These are phyloP conservation scores for Amazona guildingii DNA, from an alignment of 2,113 vertebrate species.

Conservation along the genomic window DNA sequence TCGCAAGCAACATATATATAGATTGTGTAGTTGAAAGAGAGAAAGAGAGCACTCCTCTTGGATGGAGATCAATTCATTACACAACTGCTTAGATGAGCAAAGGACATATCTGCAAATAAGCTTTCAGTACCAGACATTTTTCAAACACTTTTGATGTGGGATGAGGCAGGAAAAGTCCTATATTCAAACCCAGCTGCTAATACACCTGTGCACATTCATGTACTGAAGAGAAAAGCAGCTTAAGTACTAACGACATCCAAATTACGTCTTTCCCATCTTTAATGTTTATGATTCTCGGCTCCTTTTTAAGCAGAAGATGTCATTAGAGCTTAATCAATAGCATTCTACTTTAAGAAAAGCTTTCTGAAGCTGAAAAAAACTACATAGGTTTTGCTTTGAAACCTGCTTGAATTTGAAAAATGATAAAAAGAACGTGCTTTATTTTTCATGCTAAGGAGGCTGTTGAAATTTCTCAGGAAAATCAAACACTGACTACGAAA, in stretches of 20 bases:
- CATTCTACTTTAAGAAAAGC: conserved; percentile 24
- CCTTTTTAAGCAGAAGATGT: neutral
- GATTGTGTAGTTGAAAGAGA: neutral
- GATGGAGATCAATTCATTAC: neutral
- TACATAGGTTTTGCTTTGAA: neutral
- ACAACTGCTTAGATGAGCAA: neutral
- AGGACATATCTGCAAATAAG: neutral
- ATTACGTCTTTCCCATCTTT: conserved; percentile 1
- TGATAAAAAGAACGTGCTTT: neutral
- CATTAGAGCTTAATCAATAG: conserved; percentile 41
- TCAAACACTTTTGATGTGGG: neutral
- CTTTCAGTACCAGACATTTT: neutral
- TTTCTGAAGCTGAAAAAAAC: neutral
- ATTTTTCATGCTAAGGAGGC: neutral
- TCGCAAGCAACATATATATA: fast-evolving
- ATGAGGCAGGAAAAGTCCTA: neutral
- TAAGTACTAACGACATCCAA: conserved; percentile 13
- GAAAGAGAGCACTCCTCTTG: neutral
- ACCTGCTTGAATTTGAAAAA: neutral
- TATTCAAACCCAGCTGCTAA: neutral
- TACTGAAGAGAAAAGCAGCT: neutral
- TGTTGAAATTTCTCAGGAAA: neutral
- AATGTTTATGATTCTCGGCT: neutral
- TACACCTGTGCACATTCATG: neutral
- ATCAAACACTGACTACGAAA: neutral